Evolutionary conservation across 2,888 invertebrate genomes (phyloP), one percentile per base, ranked within the genome.

Genomic region (Leptopilina drosophilae): DNA sequence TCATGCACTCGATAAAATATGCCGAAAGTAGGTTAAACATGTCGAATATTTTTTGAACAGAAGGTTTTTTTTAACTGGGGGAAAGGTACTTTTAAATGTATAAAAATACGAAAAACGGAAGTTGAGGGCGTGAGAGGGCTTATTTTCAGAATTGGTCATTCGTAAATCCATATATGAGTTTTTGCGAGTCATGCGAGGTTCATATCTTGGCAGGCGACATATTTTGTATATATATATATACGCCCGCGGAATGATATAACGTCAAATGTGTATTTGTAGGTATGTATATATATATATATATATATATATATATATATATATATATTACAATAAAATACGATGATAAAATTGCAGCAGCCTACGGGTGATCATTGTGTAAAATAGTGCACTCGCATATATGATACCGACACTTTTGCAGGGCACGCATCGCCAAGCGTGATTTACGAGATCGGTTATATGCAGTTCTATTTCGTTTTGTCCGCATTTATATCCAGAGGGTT

Each of bases 391-490:
- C 80, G 82, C 83, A 42, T 49, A 49, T 49, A 85, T 80, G 86
- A 87, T 83, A 86, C 83, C 84, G 81, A 85, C 84, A 85, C 84
- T 84, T 85, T 82, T 83, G 82, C 49, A 49, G 49, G 78, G 83
- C 85, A 86, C 86, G 87, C 86, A 82, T 85, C 86, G 85, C 82
- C 82, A 85, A 77, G 66, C 78, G 84, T 85, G 85, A 87, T 87
- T 87, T 87, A 87, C 85, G 85, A 81, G 82, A 76, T 77, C 82
- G 82, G 65, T 85, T 84, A 84, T 84, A 84, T 80, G 76, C 82
- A 80, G 81, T 77, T 83, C 80, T 78, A 81, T 83, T 82, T 83
- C 82, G 80, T 81, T 84, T 79, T 78, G 77, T 76, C 78, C 81
- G 42, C 42, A 56, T 77, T 81, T 80, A 76, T 78, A 81, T 78